Conservation (phyloP, 2,113 vertebrate genomes). For the Pongo abelii region DNA sequence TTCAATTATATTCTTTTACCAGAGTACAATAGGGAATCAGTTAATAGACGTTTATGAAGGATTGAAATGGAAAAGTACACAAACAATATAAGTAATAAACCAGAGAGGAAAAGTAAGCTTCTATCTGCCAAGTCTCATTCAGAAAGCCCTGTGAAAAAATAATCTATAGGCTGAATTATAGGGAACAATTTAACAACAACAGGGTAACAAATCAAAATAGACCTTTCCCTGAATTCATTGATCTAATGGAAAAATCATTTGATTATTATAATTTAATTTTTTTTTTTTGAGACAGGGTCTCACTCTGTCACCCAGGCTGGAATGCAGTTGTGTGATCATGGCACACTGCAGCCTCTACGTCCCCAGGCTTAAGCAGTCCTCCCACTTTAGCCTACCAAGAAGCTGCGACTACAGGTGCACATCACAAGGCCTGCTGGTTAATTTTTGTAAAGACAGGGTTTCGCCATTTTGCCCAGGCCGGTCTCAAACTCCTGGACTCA, state of each 20-base stretch:
- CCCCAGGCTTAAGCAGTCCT: no score
- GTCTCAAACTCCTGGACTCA: no score
- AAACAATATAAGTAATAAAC: conserved; percentile 8
- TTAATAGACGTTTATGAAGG: conserved; percentile 42
- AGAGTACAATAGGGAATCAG: not conserved
- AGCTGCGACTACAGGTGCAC: no score
- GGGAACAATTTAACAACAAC: not conserved
- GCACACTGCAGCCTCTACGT: no score
- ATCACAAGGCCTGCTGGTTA: no score
- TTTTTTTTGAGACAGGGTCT: no score
- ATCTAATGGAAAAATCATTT: not conserved
- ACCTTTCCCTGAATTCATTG: not conserved
- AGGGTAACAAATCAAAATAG: not conserved
- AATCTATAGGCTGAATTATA: conserved; percentile 10
- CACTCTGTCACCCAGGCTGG: no score
- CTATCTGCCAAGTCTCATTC: not conserved
- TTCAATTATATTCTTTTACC: conserved; percentile 47
- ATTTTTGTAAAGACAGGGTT: no score
- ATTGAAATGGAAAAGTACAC: not conserved
- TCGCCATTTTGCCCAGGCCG: no score
- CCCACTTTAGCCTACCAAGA: no score
- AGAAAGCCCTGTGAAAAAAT: conserved; percentile 19
- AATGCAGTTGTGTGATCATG: no score
- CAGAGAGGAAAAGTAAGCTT: conserved; percentile 46
- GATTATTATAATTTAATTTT: conserved; percentile 24